A percentile compares a stretch with the other conserved stretches of the same genome.
Conservation (phyloP, 2,888 invertebrate species). For the Drosophila maculinotata region DNA sequence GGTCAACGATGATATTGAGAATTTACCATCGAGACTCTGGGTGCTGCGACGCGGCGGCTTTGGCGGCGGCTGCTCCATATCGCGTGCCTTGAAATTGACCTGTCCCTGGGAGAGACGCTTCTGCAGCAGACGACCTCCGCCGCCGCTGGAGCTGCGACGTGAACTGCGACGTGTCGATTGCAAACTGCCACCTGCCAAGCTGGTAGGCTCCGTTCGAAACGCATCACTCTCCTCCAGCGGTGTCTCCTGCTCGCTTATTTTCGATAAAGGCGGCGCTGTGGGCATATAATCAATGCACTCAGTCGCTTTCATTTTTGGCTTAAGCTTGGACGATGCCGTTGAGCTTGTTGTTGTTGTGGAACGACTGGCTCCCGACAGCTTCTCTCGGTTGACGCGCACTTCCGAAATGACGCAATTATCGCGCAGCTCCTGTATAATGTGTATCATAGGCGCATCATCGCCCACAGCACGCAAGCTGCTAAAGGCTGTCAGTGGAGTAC, state of each 20-base stretch:
- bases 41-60: slow-evolving; percentile 83
- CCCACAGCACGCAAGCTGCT: slow-evolving; percentile 67
- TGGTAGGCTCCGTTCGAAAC: slow-evolving; percentile 26
- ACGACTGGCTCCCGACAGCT: slow-evolving; percentile 43
- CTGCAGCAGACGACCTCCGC: slow-evolving; percentile 79
- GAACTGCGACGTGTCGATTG: slow-evolving; percentile 40
- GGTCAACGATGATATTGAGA: slow-evolving; percentile 60
- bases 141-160: slow-evolving; percentile 63
- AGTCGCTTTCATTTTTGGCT: slow-evolving; percentile 19
- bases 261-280: slow-evolving; percentile 57
- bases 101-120: slow-evolving; percentile 77
- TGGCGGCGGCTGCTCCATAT: slow-evolving; percentile 70
- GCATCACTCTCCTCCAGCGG: slow-evolving; percentile 45
- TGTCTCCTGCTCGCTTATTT: slow-evolving; percentile 67
- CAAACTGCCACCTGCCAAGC: slow-evolving; percentile 26
- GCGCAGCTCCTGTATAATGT: slow-evolving; percentile 84
- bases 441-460: slow-evolving; percentile 81
- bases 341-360: slow-evolving; percentile 6
- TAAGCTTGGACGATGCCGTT: slow-evolving; percentile 1
- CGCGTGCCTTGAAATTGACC: slow-evolving; percentile 71
- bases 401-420: slow-evolving; percentile 83
- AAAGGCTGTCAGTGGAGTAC: slow-evolving; percentile 66
- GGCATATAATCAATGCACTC: slow-evolving; percentile 51
- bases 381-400: slow-evolving; percentile 82
- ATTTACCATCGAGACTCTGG: slow-evolving; percentile 63